phyloP scores from a whole-genome alignment of 2,797 vertebrate species.

The Phalanger gymnotis region DNA sequence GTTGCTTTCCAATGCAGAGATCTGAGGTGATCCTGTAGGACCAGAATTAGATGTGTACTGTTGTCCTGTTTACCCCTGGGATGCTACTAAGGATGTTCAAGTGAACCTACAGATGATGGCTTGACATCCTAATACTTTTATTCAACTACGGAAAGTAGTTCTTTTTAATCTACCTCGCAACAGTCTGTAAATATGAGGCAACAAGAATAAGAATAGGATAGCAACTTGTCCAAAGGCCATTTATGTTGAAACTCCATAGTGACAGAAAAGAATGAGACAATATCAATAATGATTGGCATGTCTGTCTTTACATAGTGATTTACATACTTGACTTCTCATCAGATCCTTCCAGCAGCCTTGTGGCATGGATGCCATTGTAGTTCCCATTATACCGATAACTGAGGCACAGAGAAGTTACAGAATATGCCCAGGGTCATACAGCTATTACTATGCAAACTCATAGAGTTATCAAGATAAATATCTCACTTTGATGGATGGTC shows the following conservation, averaged over 20 bases:
- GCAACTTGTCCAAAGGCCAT: neutral
- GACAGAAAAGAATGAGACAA: neutral
- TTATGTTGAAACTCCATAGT: neutral
- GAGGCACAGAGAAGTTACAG: neutral
- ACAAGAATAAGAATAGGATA: neutral
- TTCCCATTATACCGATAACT: neutral
- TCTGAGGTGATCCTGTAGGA: neutral
- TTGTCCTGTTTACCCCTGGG: neutral
- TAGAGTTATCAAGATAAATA: neutral
- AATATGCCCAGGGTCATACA: neutral
- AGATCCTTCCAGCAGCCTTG: too few species aligned
- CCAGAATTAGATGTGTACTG: neutral
- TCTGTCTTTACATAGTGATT: neutral
- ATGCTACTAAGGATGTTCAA: neutral
- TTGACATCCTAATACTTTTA: neutral
- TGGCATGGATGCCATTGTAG: neutral
- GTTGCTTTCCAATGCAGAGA: neutral
- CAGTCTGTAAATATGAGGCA: neutral
- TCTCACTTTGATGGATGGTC: neutral
- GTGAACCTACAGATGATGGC: neutral
- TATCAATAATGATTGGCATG: neutral
- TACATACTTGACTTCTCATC: too few species aligned
- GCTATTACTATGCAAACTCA: neutral
- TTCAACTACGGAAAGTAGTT: neutral
- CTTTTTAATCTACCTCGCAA: neutral